These are phyloP conservation scores for Aphaenogaster ashmeadi DNA, from an alignment of 1,140 invertebrate genomes.

Conservation along the genomic window DNA sequence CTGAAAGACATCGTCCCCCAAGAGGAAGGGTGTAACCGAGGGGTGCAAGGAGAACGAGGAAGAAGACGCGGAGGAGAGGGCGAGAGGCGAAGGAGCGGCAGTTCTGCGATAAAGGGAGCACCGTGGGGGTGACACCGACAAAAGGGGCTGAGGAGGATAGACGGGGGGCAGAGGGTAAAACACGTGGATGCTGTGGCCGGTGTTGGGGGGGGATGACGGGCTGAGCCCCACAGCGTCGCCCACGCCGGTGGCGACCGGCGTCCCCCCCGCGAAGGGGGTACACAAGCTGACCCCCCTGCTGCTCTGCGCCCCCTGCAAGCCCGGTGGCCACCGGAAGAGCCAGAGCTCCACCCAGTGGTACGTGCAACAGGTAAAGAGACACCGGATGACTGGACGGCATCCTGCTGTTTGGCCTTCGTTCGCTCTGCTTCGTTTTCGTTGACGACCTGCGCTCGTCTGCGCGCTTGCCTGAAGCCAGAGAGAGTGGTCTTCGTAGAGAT, in stretches of 20 bases:
- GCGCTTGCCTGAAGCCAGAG: background rate
- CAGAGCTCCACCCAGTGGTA: slow-evolving; percentile 86
- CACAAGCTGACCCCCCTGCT: slow-evolving; percentile 84
- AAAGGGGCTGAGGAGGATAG: background rate
- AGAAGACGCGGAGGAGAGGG: background rate
- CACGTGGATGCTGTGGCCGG: slow-evolving; percentile 86
- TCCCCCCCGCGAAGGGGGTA: slow-evolving; percentile 73
- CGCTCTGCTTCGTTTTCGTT: slow-evolving; percentile 22
- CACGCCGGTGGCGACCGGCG: slow-evolving; percentile 63
- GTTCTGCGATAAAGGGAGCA: background rate
- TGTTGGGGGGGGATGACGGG: slow-evolving; percentile 85
- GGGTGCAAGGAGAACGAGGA: background rate
- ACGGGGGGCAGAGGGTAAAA: slow-evolving; percentile 51
- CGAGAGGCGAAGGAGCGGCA: slow-evolving; percentile 28
- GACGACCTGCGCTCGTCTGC: background rate
- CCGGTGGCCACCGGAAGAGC: slow-evolving; percentile 79
- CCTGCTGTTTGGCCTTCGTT: slow-evolving; percentile 4
- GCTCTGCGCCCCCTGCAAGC: slow-evolving; percentile 85
- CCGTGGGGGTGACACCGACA: background rate
- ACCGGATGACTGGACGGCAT: slow-evolving; percentile 40
- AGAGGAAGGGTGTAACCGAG: background rate
- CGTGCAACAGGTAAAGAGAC: slow-evolving; percentile 86
- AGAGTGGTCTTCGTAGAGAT: background rate
- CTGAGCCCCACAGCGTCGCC: slow-evolving; percentile 83
- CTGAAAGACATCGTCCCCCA: too few relatives aligned